Conservation (phyloP, 2,113 vertebrate species). For the Nothoprocta pentlandii region DNA sequence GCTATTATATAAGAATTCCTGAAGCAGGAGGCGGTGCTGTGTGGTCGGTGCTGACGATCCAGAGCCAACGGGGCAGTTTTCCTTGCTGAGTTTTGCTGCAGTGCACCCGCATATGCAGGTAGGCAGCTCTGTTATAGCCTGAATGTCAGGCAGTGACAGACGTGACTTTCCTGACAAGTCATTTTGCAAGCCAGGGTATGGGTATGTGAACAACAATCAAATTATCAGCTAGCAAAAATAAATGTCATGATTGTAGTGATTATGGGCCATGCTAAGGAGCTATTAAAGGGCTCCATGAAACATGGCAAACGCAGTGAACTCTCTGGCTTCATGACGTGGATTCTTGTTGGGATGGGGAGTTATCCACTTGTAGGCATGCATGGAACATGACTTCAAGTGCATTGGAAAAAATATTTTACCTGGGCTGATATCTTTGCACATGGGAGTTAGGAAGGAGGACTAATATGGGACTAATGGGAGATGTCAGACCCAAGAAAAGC, state of each 20-base stretch:
- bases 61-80: background rate
- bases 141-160: background rate
- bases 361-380: background rate
- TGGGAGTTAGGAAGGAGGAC: background rate
- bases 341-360: background rate
- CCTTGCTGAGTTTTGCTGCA: background rate
- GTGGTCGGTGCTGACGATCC: background rate
- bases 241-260: background rate
- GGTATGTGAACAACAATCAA: background rate
- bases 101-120: background rate
- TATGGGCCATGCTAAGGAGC: background rate
- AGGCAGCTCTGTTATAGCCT: background rate
- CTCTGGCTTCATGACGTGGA: background rate
- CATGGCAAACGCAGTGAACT: accelerated
- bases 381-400: background rate
- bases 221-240: background rate
- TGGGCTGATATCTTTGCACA: background rate
- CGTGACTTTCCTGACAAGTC: background rate
- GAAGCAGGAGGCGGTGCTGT: background rate
- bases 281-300: background rate
- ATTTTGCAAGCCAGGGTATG: background rate
- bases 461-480: too few relatives aligned
- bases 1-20: background rate
- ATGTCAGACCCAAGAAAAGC: background rate
- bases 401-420: background rate